These are phyloP conservation scores for Iselma pallidipennis DNA, from an alignment of 2,888 invertebrate species.

Conservation along the genomic window DNA sequence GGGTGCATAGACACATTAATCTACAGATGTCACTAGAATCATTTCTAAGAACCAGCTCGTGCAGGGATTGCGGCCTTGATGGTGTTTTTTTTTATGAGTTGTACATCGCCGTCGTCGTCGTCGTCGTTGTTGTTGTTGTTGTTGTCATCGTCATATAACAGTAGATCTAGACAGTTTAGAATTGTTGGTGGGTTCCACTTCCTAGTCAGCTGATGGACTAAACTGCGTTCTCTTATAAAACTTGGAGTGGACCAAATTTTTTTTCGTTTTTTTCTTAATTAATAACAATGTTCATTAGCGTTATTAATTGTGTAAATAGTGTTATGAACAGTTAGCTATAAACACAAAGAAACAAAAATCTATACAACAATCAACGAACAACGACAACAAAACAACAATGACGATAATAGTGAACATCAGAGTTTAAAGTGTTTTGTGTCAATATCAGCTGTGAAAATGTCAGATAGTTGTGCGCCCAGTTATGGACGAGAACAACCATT, in stretches of 20 bases:
- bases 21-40: conserved; percentile 5
- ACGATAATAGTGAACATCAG: conserved; percentile 27
- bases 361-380: neutral
- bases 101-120: conserved; percentile 30
- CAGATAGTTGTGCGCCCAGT: conserved; percentile 45
- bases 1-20: neutral
- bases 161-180: conserved; percentile 21
- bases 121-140: too few species aligned
- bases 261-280: neutral
- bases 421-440: conserved; percentile 35
- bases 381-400: conserved; percentile 5
- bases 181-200: conserved; percentile 40
- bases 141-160: too few species aligned
- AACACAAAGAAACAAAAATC: neutral
- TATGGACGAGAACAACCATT: conserved; percentile 41
- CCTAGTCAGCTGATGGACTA: conserved; percentile 50
- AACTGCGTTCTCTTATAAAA: conserved; percentile 42
- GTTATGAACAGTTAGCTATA: neutral
- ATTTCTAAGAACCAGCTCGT: neutral
- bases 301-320: neutral
- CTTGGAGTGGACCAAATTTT: neutral
- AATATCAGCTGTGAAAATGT: conserved; percentile 54
- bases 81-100: conserved; percentile 33
- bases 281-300: neutral
- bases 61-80: neutral